Percentiles rank a stretch among this genome's conserved stretches.
Conservation (phyloP, 2,888 invertebrate species). For the Polyommatus iphigenia region DNA sequence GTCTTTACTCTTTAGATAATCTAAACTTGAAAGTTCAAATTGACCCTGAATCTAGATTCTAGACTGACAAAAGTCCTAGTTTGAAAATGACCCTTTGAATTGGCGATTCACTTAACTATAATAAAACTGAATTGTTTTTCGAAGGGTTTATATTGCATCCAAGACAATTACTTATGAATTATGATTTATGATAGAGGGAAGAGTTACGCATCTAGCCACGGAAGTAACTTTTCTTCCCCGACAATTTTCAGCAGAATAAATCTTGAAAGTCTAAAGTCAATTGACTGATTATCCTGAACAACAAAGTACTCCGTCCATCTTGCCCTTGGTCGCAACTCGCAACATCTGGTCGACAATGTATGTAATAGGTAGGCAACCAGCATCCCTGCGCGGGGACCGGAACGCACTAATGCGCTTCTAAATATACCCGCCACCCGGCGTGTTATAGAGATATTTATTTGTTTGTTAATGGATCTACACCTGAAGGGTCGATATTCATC, state of each 20-base stretch:
- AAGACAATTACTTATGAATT: no score
- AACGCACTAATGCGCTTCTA: constrained; percentile 48
- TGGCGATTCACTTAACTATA: no score
- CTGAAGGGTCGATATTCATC: constrained; percentile 28
- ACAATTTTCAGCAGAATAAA: constrained; percentile 1
- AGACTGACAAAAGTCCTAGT: not conserved
- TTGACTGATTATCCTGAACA: not conserved
- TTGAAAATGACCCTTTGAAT: no score
- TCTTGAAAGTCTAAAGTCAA: not conserved
- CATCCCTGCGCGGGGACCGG: constrained; percentile 38
- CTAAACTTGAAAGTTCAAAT: no score
- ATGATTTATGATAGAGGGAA: not conserved
- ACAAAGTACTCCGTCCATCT: not conserved
- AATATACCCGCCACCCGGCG: constrained; percentile 48
- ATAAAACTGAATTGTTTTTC: no score
- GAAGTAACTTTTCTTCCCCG: not conserved
- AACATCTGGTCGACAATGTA: constrained; percentile 27
- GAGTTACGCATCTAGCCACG: not conserved
- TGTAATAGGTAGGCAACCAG: constrained; percentile 20
- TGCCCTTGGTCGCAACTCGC: constrained; percentile 17
- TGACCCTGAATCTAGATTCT: not conserved
- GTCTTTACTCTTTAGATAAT: not conserved
- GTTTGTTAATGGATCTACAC: constrained; percentile 28
- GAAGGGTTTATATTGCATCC: no score
- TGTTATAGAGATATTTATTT: constrained; percentile 36